Evolutionary conservation across 2,797 vertebrate genomes (phyloP).

Genomic region (Leptodactylus fallax): DNA sequence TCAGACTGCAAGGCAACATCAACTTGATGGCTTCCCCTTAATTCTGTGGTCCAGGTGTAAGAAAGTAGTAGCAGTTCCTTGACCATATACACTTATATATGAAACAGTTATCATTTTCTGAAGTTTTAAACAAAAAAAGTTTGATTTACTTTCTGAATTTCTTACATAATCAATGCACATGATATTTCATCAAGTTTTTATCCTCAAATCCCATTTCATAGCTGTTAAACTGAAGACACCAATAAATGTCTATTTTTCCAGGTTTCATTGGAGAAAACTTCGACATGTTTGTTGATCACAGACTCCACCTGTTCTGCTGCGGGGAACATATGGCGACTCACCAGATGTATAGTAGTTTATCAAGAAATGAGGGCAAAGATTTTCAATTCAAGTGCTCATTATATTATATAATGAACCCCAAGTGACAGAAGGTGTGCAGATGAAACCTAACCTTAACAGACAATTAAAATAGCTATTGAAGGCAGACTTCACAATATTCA

Average conservation of each 20-base stretch:
- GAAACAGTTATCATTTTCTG: neutral
- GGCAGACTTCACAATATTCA: neutral
- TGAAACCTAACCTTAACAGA: constrained; percentile 41
- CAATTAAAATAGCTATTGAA: constrained; percentile 36
- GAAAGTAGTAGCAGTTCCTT: neutral
- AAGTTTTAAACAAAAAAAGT: neutral
- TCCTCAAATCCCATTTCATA: neutral
- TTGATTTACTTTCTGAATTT: neutral
- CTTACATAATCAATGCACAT: neutral
- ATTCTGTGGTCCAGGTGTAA: neutral
- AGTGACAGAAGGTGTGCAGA: constrained; percentile 38
- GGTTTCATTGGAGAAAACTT: constrained; percentile 6
- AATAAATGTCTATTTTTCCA: constrained; percentile 19
- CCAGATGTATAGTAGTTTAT: constrained; percentile 53
- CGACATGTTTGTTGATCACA: constrained; percentile 47
- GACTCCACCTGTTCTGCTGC: constrained; percentile 43
- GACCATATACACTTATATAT: neutral
- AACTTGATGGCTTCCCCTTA: neutral
- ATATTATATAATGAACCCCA: constrained; percentile 40
- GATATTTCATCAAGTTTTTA: neutral
- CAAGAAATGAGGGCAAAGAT: constrained; percentile 50
- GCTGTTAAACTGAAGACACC: neutral
- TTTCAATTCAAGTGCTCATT: constrained; percentile 47
- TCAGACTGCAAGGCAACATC: neutral
- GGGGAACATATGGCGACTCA: constrained; percentile 41